Percentiles rank a stretch among this genome's conserved stretches.
phyloP scores from a whole-genome alignment of 2,797 vertebrate species.

The Pseudochaenichthys georgianus region DNA sequence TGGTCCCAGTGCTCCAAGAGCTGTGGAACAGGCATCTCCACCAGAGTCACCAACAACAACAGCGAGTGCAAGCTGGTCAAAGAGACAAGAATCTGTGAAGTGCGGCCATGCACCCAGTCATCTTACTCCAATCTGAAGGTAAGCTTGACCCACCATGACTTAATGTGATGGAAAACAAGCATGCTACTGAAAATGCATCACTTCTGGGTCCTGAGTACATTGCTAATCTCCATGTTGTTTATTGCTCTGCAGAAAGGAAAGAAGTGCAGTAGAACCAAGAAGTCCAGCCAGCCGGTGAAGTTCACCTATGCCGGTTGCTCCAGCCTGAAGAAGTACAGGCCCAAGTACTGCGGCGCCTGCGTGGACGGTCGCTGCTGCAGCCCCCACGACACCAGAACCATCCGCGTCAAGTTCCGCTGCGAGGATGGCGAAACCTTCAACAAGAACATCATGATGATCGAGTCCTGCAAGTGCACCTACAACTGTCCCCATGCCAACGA shows the following conservation, averaged over 20 bases:
- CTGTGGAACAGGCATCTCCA: conserved; percentile 96
- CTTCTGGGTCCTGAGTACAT: neutral
- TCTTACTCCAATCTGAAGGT: conserved; percentile 93
- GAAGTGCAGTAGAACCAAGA: conserved; percentile 96
- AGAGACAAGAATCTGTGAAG: conserved; percentile 96
- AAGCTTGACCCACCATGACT: conserved; percentile 57
- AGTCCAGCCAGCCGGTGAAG: conserved; percentile 89
- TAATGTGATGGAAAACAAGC: conserved; percentile 6
- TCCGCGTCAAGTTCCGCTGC: conserved; percentile 95
- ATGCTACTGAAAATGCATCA: neutral
- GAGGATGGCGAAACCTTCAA: conserved; percentile 96
- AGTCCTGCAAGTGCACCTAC: conserved; percentile 97
- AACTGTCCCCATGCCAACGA: conserved; percentile 93
- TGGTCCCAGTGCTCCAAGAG: conserved; percentile 99
- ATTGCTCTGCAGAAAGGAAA: conserved; percentile 92
- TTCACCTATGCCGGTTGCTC: conserved; percentile 95
- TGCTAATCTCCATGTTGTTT: conserved; percentile 43
- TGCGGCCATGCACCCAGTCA: conserved; percentile 94
- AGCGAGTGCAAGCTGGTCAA: conserved; percentile 93
- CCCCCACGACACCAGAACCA: conserved; percentile 94
- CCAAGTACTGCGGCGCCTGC: conserved; percentile 96
- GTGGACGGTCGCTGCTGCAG: conserved; percentile 96
- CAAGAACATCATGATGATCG: conserved; percentile 98
- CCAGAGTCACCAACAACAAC: conserved; percentile 96
- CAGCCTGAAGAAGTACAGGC: conserved; percentile 95